Evolutionary conservation across 2,888 invertebrate genomes (phyloP).

Genomic region (Diachrysia chrysitis): DNA sequence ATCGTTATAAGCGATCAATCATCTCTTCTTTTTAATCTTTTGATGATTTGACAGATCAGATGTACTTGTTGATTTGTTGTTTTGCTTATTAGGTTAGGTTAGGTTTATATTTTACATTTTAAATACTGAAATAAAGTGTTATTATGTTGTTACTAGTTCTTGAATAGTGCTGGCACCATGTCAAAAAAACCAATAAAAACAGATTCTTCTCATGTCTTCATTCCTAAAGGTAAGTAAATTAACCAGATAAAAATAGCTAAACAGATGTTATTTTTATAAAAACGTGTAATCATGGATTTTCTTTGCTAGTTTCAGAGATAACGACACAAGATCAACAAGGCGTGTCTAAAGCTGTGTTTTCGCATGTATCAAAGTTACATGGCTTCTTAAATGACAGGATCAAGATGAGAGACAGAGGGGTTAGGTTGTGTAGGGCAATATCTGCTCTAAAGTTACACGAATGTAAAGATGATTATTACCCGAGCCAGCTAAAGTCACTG

Average conservation of each 20-base stretch:
- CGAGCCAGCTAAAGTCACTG: slow-evolving; percentile 72
- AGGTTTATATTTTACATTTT: slow-evolving; percentile 20
- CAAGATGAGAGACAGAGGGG: slow-evolving; percentile 74
- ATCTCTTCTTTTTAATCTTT: too few relatives aligned
- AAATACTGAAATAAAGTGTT: neutral
- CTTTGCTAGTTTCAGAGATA: slow-evolving; percentile 74
- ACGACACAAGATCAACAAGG: slow-evolving; percentile 74
- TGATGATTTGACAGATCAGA: neutral
- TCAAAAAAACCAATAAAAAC: slow-evolving; percentile 70
- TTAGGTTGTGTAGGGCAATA: slow-evolving; percentile 72
- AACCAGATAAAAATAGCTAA: neutral
- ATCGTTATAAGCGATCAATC: too few relatives aligned
- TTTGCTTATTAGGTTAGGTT: slow-evolving; percentile 12
- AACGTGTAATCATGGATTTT: neutral
- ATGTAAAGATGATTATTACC: slow-evolving; percentile 76
- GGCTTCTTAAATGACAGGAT: slow-evolving; percentile 75
- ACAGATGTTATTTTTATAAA: neutral
- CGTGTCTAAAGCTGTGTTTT: slow-evolving; percentile 79
- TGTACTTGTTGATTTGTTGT: neutral
- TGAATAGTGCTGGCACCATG: slow-evolving; percentile 59
- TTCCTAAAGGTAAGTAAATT: slow-evolving; percentile 69
- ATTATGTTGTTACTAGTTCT: neutral
- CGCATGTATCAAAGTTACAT: slow-evolving; percentile 77
- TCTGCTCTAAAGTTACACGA: slow-evolving; percentile 76
- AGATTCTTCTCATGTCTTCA: slow-evolving; percentile 61